Evolutionary conservation across 2,797 vertebrate species (phyloP), one percentile per base, ranked within the genome.

Genomic region (Phrynocephalus forsythii): DNA sequence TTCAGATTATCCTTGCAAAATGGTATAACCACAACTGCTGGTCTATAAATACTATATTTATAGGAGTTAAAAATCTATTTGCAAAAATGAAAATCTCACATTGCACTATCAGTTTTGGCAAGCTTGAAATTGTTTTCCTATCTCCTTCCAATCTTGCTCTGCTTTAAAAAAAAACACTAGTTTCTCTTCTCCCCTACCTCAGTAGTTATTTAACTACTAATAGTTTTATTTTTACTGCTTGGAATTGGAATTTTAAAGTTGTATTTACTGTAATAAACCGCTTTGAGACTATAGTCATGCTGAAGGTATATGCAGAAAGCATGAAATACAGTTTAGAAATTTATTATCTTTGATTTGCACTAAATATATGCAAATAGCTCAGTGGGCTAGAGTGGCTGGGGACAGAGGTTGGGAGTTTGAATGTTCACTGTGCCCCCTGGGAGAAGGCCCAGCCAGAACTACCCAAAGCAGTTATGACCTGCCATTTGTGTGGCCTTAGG

Each of bases 21-120:
- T 77, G 90, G 60, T 82, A 91, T 82, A 91, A 60, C 76, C 86
- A 69, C 69, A 56, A 88, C 88, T 93, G 86, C 71, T 93, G 86
- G 71, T 94, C 90, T 94, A 87, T 88, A 91, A 72, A 88, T 82
- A 38, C 38, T 38, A 76, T 87, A 48, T 88, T 92, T 26, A 85
- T 93, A 92, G 88, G 92, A 93, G 88, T 79, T 38, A 38, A 90
- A 44, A 78, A 44, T 93, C 63, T 69, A 94, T 91, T 71, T 94
- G 89, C 93, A 94, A 84, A 77, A 94, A 16, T 91, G 87, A 33
- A 93, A 89, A 79, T 60, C 86, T 81, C 44, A 68, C 93, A 81
- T 88, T 87, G 86, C 3, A 68, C 89, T 3, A 38, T 38, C 38
- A 60, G 63, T 80, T 82, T 78, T 71, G n/a, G 93, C 78, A 89